These are phyloP conservation scores for Pelecanoides urinatrix DNA, from an alignment of 2,113 vertebrate genomes.

Conservation along the genomic window DNA sequence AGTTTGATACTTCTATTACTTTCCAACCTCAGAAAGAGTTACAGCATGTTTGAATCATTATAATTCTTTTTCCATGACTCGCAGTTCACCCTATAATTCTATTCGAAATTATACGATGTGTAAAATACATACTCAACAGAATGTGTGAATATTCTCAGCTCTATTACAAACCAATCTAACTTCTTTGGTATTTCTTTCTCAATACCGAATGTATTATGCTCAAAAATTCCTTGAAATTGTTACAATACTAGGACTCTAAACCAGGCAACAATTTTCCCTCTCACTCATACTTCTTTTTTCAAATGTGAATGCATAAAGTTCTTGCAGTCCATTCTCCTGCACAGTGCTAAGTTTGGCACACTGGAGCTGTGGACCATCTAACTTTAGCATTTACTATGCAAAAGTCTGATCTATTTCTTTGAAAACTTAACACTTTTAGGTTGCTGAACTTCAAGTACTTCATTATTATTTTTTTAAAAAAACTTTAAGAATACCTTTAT, in stretches of 20 bases:
- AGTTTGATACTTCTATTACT: constrained; percentile 1
- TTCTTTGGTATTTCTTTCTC: not conserved
- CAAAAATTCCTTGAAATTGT: not conserved
- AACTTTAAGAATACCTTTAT: not conserved
- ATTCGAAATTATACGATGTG: constrained; percentile 33
- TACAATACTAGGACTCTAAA: not conserved
- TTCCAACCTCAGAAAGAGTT: not conserved
- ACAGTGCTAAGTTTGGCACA: not conserved
- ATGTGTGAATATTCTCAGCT: constrained; percentile 33
- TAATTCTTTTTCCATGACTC: not conserved
- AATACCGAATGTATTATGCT: not conserved
- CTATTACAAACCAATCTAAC: constrained; percentile 24
- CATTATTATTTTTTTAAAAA: not conserved
- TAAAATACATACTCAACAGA: constrained; percentile 38
- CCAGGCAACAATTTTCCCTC: constrained; percentile 12
- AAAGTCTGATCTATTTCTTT: not conserved
- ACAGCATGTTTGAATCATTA: not conserved
- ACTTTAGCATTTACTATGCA: not conserved
- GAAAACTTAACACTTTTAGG: not conserved
- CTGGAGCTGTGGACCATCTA: not conserved
- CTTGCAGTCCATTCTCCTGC: not conserved
- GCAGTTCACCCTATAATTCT: constrained; percentile 34
- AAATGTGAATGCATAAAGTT: not conserved
- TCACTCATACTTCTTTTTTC: not conserved
- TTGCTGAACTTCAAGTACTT: not conserved